Evolutionary conservation across 2,888 invertebrate genomes (phyloP), one percentile per base, ranked within the genome.

Genomic region (Neoitamus cyanurus): DNA sequence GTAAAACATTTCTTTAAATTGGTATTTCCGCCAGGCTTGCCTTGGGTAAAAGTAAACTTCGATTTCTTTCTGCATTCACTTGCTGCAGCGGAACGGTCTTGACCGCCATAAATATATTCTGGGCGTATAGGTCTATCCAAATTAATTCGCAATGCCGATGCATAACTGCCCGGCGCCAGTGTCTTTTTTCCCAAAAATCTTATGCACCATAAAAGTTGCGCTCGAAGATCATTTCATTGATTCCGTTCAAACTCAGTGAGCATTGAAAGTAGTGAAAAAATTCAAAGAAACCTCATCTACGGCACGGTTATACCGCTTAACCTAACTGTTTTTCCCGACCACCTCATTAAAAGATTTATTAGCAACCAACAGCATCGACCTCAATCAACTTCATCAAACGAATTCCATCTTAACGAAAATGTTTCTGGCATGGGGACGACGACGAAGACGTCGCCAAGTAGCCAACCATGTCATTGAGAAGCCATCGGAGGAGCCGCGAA

Each of bases 321-420:
- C 6, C 75, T 75, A 75, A 75, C 73, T 73, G 73, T 73, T 73
- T 34, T 73, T 73, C 31, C 31, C 34, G 73, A 73, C 73, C 73
- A 73, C 73, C 73, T 73, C 73, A 73, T 73, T 73, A 73, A 73
- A 73, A 73, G 73, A 73, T 73, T 73, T 73, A 73, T 73, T 73
- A 36, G 36, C 34, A 11, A 73, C 20, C 73, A 20, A 36, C 73
- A 73, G 73, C 73, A 75, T 20, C 28, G 75, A 75, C 75, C 75
- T 75, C 75, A 75, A 75, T 75, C 42, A 75, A 28, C 15, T 42
- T 28, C 20, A 37, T 75, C 75, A 75, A 75, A 75, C 42, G 42
- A 42, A 75, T 75, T 37, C 75, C 75, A 42, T 58, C 58, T 58
- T 58, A 58, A 75, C 34, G 36, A 20, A 75, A 75, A 37, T 42